Conservation (phyloP, 2,113 vertebrate species). For the Cnemophilus loriae region DNA sequence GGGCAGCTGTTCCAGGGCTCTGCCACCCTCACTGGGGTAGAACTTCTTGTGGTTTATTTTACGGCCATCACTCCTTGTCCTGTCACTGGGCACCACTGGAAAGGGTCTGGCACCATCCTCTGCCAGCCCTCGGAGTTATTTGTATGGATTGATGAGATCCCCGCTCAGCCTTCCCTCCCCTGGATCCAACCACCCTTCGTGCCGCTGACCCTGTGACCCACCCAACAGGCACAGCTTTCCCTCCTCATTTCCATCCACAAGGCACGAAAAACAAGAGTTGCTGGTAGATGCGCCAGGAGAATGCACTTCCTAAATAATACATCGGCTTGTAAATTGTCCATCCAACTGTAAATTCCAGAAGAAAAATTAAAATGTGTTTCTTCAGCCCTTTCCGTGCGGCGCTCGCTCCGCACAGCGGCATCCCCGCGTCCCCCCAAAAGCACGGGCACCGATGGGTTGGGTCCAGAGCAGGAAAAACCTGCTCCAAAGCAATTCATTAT, state of each 20-base stretch:
- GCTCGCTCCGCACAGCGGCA: not conserved
- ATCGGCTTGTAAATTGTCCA: not conserved
- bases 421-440: not conserved
- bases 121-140: not conserved
- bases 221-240: not conserved
- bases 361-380: not conserved
- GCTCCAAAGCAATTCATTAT: conserved; percentile 88
- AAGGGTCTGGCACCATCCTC: not conserved
- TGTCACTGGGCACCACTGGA: not conserved
- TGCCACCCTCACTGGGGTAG: not conserved
- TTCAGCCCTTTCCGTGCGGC: not conserved
- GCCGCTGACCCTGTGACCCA: not conserved
- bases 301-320: not conserved
- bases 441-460: conserved; percentile 57
- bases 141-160: not conserved
- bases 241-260: not conserved
- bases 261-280: not conserved
- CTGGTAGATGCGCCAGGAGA: not conserved
- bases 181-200: accelerated
- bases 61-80: not conserved
- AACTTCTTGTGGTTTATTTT: accelerated
- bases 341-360: not conserved
- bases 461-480: conserved; percentile 69
- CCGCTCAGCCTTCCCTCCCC: not conserved
- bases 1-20: not conserved